phyloP scores from a whole-genome alignment of 2,113 vertebrate genomes.

The Stegostoma tigrinum region DNA sequence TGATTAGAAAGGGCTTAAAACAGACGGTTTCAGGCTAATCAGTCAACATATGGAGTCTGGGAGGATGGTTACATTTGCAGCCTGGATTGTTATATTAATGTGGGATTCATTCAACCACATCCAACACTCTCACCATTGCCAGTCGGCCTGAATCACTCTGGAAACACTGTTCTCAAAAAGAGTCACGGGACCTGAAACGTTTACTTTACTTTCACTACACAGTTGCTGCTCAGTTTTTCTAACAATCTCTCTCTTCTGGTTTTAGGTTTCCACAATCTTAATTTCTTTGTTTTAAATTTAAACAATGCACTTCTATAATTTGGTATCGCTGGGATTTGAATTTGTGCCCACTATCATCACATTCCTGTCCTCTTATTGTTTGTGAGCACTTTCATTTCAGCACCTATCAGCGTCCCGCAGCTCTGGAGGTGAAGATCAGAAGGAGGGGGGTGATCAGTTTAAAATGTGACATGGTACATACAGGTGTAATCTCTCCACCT shows the following conservation, averaged over 20 bases:
- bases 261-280: too few species aligned
- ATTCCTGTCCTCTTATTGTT: not conserved
- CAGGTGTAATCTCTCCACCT: not conserved
- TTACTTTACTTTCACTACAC: too few species aligned
- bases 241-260: not conserved
- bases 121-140: too few species aligned
- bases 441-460: not conserved
- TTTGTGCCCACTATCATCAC: not conserved
- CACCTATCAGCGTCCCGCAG: not conserved
- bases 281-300: not conserved
- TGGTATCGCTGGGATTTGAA: not conserved
- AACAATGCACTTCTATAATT: not conserved
- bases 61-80: too few species aligned
- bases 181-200: too few species aligned
- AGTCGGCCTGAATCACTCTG: too few species aligned
- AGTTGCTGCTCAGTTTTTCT: not conserved
- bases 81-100: too few species aligned
- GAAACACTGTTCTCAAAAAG: too few species aligned
- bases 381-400: not conserved
- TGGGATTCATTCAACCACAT: too few species aligned
- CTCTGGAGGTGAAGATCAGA: not conserved
- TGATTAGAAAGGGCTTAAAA: too few species aligned
- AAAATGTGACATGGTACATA: not conserved
- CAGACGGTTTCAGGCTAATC: too few species aligned
- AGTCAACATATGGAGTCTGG: too few species aligned